Evolutionary conservation across 1,140 invertebrate genomes (phyloP), one percentile per base, ranked within the genome.

Genomic region (Mercenaria mercenaria): DNA sequence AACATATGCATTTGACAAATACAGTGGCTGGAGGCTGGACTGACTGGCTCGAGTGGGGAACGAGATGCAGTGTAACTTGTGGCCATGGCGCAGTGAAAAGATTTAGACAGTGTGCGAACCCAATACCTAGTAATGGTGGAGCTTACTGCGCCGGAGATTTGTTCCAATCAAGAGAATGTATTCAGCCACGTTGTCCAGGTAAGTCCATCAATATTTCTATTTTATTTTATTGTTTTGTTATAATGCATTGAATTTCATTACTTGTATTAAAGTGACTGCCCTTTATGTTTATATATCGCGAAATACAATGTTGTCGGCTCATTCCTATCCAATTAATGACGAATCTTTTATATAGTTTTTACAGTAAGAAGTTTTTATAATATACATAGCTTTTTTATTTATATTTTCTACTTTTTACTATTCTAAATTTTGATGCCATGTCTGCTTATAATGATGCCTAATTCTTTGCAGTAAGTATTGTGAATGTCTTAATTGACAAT

Each of bases 121-220:
- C 67, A 29, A 41, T 1, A 23, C 67, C 67, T 29, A 18, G 0
- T 6, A 1, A 39, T 72, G 67, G 67, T 23, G 67, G 67, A 72
- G 39, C 34, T 20, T 23, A 26, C 39, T 72, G 67, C 29, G 3
- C 11, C 23, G 67, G 98, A 20, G 26, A 69, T 13, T 23, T 32
- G 18, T 43, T 50, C 18, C 72, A 92, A 29, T 52, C 37, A 0
- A 76, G 29, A n/a, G 47, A 76, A 61, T 91, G 91, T 52, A 8
- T 29, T 29, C 1, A 20, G 6, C 20, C 8, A 26, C 1, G 1
- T 1, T 64, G 59, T 64, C 59, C 59, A 29, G 15, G 59, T 64
- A 29, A n/a, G 59, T 29, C 6, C 26, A 64, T 29, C 29, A 29
- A 8, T 64, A n/a, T 4, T 15, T 64, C 15, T 64, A n/a, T 29